Evolutionary conservation across 2,113 vertebrate genomes (phyloP), one percentile per base, ranked within the genome.

Genomic region (Psilopsiagon aymara): DNA sequence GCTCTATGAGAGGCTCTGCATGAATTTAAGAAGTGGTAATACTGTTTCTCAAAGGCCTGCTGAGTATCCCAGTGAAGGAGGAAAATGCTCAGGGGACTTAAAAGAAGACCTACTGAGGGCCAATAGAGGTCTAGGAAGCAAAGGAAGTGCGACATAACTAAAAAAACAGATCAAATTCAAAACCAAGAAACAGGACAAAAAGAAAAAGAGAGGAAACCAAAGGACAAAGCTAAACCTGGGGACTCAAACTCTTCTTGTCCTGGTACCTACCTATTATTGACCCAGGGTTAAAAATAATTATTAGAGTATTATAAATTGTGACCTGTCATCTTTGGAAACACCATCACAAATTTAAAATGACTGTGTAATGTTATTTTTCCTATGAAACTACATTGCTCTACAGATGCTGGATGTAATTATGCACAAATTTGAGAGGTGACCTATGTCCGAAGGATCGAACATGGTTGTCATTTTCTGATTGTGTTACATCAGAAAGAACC

Each of bases 401-500:
- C 29, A 49, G 87, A 44, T 1, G 2, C 25, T 44, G 53, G 41
- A 66, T 62, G 8, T 29, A 88, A 96, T 80, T 70, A 27, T 9
- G 21, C 9, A 75, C 17, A 71, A 73, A 78, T 82, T 29, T 2
- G 4, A 53, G 49, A 53, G 8, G 17, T 46, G 67, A 91, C 31
- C 19, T 43, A 13, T 9, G 46, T 74, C 75, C 63, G 43, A 75
- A 76, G 47, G 33, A 78, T 57, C 4, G 2, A 78, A 84, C 0
- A 0, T 39, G 16, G 53, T 18, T 80, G 71, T 77, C 75, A 92
- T 80, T 83, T 91, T 93, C 79, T 51, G 13, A 49, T 10, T 57
- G 49, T 62, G n/a, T 96, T 94, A 92, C 88, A 93, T 93, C 92
- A 95, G 88, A 92, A 85, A 94, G 92, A 94, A 75, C 55, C 24